These are phyloP conservation scores for Brachionus angularis DNA, from an alignment of 1,140 invertebrate genomes.

Conservation along the genomic window DNA sequence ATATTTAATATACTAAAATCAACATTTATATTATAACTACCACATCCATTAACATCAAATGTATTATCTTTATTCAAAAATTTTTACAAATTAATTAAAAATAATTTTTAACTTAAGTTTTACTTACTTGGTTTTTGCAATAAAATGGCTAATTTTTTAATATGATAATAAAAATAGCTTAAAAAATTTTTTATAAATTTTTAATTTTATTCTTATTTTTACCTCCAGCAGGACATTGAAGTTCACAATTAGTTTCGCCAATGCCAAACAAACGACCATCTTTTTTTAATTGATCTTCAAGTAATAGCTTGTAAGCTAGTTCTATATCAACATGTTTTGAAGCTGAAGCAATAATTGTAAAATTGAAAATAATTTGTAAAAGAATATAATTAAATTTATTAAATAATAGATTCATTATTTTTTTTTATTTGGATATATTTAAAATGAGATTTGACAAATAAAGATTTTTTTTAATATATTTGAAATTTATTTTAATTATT, in stretches of 20 bases:
- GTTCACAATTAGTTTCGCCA: conserved; percentile 4
- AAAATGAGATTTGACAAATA: too few relatives aligned
- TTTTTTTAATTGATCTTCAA: neutral
- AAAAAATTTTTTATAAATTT: neutral
- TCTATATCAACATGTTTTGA: neutral
- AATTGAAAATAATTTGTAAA: neutral
- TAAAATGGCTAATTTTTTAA: neutral
- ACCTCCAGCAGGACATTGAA: conserved; percentile 16
- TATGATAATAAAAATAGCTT: too few relatives aligned
- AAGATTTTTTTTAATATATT: too few relatives aligned
- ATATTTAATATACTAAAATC: neutral
- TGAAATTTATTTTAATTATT: too few relatives aligned
- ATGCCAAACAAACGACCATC: too few relatives aligned
- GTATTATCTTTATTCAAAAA: neutral
- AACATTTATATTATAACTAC: neutral
- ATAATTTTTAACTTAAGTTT: neutral
- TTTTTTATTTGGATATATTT: too few relatives aligned
- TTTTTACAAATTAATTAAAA: too few relatives aligned
- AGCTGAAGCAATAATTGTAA: neutral
- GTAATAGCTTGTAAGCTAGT: conserved; percentile 6
- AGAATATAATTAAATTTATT: neutral
- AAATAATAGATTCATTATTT: too few relatives aligned
- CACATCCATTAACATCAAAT: neutral
- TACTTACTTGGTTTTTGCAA: neutral
- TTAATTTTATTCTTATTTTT: neutral